Evolutionary conservation across 2,888 invertebrate genomes (phyloP).

Genomic region (Taphrorychus bicolor): DNA sequence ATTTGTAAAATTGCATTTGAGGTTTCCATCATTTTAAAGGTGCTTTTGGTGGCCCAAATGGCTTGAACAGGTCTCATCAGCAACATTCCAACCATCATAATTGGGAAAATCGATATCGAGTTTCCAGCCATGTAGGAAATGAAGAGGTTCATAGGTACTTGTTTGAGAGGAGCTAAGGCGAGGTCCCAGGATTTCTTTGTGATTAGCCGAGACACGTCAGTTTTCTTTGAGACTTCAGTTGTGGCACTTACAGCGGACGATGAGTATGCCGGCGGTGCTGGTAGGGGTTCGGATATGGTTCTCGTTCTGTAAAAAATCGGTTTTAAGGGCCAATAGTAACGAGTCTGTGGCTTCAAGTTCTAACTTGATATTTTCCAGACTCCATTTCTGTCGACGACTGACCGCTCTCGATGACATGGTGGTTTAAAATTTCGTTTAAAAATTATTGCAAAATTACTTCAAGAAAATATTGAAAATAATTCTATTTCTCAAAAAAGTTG

Average conservation of each 20-base stretch:
- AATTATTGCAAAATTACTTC: no score
- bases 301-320: slow-evolving; percentile 43
- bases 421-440: no score
- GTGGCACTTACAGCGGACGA: slow-evolving; percentile 74
- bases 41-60: slow-evolving; percentile 85
- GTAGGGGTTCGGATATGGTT: slow-evolving; percentile 57
- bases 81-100: slow-evolving; percentile 99
- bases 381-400: slow-evolving; percentile 56
- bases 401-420: slow-evolving; percentile 44
- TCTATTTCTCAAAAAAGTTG: no score
- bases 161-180: slow-evolving; percentile 92
- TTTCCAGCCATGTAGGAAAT: slow-evolving; percentile 99
- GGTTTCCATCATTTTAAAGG: slow-evolving; percentile 95
- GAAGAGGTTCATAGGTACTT: slow-evolving; percentile 98
- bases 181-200: slow-evolving; percentile 97
- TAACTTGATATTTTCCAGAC: slow-evolving; percentile 55
- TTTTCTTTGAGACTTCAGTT: slow-evolving; percentile 81
- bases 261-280: slow-evolving; percentile 87
- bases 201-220: slow-evolving; percentile 82
- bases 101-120: slow-evolving; percentile 98
- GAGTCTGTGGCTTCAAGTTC: slow-evolving; percentile 11
- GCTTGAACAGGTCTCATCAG: slow-evolving; percentile 96
- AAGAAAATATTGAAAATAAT: no score
- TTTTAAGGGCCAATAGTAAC: neutral
- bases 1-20: slow-evolving; percentile 90